These are phyloP conservation scores for Caenorhabditis drosophilae DNA, from an alignment of 2,888 invertebrate genomes.

Conservation along the genomic window DNA sequence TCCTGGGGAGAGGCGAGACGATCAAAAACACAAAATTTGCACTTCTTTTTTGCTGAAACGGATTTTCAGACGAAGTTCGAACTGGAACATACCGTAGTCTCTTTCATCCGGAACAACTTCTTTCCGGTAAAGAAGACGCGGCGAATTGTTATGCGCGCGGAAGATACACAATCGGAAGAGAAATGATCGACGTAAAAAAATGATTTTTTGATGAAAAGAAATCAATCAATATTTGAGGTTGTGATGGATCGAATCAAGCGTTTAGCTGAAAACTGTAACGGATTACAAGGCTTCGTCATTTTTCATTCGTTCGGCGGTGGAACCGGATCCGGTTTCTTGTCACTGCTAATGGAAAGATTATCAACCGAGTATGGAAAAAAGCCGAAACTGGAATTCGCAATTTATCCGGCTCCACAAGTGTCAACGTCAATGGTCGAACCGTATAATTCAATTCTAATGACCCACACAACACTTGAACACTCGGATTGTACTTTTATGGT, in stretches of 20 bases:
- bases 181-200: conserved; percentile 76
- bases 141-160: conserved; percentile 66
- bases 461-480: conserved; percentile 90
- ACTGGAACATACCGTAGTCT: conserved; percentile 73
- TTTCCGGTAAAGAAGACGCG: conserved; percentile 80
- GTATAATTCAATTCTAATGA: conserved; percentile 92
- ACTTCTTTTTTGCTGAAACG: too few relatives aligned
- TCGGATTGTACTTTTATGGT: conserved; percentile 94
- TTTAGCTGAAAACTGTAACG: conserved; percentile 79
- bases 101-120: conserved; percentile 95
- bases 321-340: conserved; percentile 87
- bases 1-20: too few relatives aligned
- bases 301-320: conserved; percentile 88
- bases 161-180: conserved; percentile 73
- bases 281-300: conserved; percentile 80
- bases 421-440: conserved; percentile 84
- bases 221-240: conserved; percentile 32
- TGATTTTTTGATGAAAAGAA: neutral
- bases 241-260: conserved; percentile 65
- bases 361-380: conserved; percentile 86
- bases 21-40: too few relatives aligned
- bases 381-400: conserved; percentile 85
- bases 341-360: conserved; percentile 83
- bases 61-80: conserved; percentile 70
- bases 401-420: conserved; percentile 86